Base-by-base conservation (phyloP, 2,888 invertebrate genomes). In the Catotricha subobsoleta region DNA sequence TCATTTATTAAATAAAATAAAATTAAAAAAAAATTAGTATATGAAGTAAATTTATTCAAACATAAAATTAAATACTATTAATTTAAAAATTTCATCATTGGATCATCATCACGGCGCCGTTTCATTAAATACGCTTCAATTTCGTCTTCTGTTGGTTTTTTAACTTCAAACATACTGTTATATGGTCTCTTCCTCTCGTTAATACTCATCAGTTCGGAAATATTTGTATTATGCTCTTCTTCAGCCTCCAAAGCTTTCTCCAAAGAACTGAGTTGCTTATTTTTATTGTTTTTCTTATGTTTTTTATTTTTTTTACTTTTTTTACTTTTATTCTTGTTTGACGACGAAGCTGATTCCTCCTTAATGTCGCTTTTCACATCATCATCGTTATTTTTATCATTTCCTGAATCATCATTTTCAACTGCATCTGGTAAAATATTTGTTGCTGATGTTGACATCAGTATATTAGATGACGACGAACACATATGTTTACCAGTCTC, bases 171-270 rank as follows among this genome's bases (percentile, higher is more conserved):
- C 80, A 84, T 84, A 53, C 88, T 90, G 61, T 97, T 94, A 61
- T 92, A 98, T 0, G 87, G 80, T 3, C 95, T 70, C 53, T 92
- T 90, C 13, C 94, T 69, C 54, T 97, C 97, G 57, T 92, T 90
- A 48, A 80, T 59, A 2, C 72, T 68, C 43, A 83, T 57, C 2
- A 83, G 55, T 47, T 68, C 64, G 0, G 78, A 73, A 0, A 77
- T 80, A 37, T 70, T 69, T 46, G 63, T 68, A 47, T 71, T 69
- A 39, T 66, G 63, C 36, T 67, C 60, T 37, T 74, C 75, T 59
- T 82, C 80, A 50, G 69, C 70, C 48, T 68, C 66, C 39, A 81
- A 54, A 3, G 81, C 82, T 42, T 38, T 40, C 34, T 35, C 44
- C 39, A 44, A 41, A 23, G 21, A 31, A 29, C 62, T 59, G 46